phyloP scores from a whole-genome alignment of 2,888 invertebrate genomes.

The Stenoptilia bipunctidactyla region DNA sequence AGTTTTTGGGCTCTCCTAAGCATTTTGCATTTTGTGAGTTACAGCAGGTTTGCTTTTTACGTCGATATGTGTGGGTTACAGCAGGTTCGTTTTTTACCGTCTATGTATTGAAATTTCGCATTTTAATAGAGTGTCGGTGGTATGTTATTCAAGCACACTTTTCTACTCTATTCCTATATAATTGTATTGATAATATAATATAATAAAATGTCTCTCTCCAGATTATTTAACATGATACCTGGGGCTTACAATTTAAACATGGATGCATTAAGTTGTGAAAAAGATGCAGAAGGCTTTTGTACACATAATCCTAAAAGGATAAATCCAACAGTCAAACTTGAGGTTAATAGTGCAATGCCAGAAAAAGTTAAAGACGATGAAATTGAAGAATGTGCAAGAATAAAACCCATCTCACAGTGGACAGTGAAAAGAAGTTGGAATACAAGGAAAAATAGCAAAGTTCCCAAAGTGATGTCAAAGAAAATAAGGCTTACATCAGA shows the following conservation, averaged over 20 bases:
- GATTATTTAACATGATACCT: constrained; percentile 48
- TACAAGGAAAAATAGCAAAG: constrained; percentile 30
- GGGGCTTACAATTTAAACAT: constrained; percentile 52
- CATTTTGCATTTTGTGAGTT: too few species aligned
- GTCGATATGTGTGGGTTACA: too few species aligned
- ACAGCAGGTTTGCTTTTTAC: too few species aligned
- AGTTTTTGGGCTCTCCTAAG: too few species aligned
- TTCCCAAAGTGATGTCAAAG: constrained; percentile 30
- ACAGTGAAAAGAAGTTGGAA: constrained; percentile 45
- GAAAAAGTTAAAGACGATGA: constrained; percentile 22
- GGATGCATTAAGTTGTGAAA: constrained; percentile 47
- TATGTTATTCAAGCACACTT: too few species aligned
- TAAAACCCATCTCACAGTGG: constrained; percentile 45
- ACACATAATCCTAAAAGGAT: constrained; percentile 28
- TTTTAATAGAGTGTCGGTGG: too few species aligned
- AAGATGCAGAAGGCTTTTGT: constrained; percentile 48
- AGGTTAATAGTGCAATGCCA: constrained; percentile 18
- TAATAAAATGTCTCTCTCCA: too few species aligned
- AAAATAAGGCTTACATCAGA: constrained; percentile 38
- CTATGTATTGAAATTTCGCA: too few species aligned
- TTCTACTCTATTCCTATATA: too few species aligned
- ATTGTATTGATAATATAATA: too few species aligned
- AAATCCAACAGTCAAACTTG: constrained; percentile 22
- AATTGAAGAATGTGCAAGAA: constrained; percentile 42
- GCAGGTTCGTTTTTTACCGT: too few species aligned